Conservation (phyloP, 92 coral and sea anemone species). For the Palythoa grandiflora region DNA sequence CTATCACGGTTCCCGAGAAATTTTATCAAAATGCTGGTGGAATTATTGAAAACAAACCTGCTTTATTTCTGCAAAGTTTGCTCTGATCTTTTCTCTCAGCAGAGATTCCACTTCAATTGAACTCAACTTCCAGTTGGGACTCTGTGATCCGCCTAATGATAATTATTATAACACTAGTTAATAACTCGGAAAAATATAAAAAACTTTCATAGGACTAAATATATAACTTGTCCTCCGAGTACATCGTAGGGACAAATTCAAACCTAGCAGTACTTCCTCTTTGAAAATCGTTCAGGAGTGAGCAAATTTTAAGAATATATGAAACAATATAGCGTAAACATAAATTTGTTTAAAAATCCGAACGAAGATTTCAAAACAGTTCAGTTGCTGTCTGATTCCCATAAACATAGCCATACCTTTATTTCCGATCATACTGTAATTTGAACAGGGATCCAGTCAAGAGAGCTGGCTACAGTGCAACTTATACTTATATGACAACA, state of each 20-base stretch:
- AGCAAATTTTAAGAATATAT: too few relatives aligned
- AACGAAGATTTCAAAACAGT: too few relatives aligned
- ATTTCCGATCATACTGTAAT: background rate
- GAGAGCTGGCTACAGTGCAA: too few relatives aligned
- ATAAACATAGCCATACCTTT: background rate
- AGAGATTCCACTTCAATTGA: slow-evolving; percentile 84
- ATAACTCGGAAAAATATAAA: background rate
- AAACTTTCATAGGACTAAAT: too few relatives aligned
- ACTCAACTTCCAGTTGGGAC: slow-evolving; percentile 79
- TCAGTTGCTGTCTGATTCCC: background rate
- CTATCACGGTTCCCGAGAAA: too few relatives aligned
- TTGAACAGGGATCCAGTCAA: too few relatives aligned
- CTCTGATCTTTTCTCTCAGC: slow-evolving; percentile 83
- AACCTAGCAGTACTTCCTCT: too few relatives aligned
- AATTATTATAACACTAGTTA: background rate
- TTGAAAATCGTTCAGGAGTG: too few relatives aligned
- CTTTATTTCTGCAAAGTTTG: slow-evolving; percentile 79
- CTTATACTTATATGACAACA: background rate
- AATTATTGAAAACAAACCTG: slow-evolving; percentile 60
- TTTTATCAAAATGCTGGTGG: background rate
- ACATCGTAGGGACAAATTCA: too few relatives aligned
- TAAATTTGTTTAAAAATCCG: too few relatives aligned
- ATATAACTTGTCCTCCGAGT: too few relatives aligned
- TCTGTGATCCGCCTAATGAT: slow-evolving; percentile 62
- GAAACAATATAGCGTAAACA: too few relatives aligned